These are phyloP conservation scores for Cancer borealis DNA, from an alignment of 2,888 invertebrate genomes.

Conservation along the genomic window DNA sequence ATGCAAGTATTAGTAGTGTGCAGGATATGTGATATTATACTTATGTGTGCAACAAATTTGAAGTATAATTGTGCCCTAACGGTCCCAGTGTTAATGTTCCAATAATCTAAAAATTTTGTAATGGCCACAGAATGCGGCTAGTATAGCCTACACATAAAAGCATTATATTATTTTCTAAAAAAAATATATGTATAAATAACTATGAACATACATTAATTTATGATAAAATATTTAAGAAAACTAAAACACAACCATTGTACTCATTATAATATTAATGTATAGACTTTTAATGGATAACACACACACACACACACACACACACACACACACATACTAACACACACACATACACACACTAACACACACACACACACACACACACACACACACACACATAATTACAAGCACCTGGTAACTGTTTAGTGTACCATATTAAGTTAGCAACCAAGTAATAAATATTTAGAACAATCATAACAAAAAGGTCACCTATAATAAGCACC, in stretches of 20 bases:
- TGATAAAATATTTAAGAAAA: neutral
- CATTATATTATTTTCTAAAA: neutral
- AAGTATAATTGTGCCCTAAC: neutral
- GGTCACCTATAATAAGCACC: neutral
- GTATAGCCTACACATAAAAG: neutral
- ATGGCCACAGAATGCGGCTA: neutral
- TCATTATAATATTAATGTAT: neutral
- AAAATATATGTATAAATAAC: neutral
- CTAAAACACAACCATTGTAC: conserved; percentile 22
- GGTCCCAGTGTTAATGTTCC: neutral
- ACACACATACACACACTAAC: neutral
- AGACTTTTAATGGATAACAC: neutral
- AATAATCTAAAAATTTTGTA: neutral
- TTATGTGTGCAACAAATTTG: neutral
- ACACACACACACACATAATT: neutral
- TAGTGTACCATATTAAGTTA: neutral
- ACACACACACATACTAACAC: neutral
- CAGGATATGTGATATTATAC: neutral
- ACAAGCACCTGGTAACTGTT: conserved; percentile 35
- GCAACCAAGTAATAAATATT: conserved; percentile 11
- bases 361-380: neutral
- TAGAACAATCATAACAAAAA: neutral
- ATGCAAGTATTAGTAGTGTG: neutral
- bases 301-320: conserved; percentile 13
- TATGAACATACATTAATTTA: neutral